Conservation (phyloP, 2,113 vertebrate genomes). For the Dendrocopos noguchii region DNA sequence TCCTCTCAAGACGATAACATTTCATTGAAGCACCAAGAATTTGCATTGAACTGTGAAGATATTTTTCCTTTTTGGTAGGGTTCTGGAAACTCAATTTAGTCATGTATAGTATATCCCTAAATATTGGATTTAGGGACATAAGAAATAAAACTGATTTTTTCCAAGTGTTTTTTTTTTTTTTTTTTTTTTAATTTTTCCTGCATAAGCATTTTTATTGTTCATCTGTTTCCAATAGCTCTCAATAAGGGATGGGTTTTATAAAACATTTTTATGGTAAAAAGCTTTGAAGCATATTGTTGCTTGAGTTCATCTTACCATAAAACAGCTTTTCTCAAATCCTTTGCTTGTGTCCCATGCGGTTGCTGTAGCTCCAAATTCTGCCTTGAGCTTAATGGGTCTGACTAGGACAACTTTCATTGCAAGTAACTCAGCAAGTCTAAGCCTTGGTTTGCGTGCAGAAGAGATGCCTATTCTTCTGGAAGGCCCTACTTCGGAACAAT, state of each 20-base stretch:
- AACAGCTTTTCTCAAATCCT: constrained; percentile 25
- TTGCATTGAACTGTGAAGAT: neutral
- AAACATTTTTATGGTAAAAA: constrained; percentile 43
- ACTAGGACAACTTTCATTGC: neutral
- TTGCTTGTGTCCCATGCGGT: neutral
- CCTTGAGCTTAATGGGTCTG: neutral
- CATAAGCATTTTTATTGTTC: constrained; percentile 57
- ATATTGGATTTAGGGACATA: constrained; percentile 18
- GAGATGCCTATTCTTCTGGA: neutral
- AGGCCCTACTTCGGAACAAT: neutral
- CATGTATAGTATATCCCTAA: neutral
- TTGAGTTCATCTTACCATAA: constrained; percentile 40
- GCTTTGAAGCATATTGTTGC: constrained; percentile 32
- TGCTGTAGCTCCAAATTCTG: neutral
- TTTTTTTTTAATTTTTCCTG: constrained; percentile 6
- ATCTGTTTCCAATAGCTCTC: constrained; percentile 70
- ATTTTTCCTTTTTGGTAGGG: neutral
- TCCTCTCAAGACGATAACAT: neutral
- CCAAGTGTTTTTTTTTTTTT: neutral
- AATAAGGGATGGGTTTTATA: constrained; percentile 42
- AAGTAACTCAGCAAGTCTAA: neutral
- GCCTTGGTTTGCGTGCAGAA: neutral
- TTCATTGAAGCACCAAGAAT: neutral
- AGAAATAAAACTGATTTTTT: constrained; percentile 16
- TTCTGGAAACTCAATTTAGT: constrained; percentile 20